These are phyloP conservation scores for Orchestia grillus DNA, from an alignment of 1,140 invertebrate genomes.

Conservation along the genomic window DNA sequence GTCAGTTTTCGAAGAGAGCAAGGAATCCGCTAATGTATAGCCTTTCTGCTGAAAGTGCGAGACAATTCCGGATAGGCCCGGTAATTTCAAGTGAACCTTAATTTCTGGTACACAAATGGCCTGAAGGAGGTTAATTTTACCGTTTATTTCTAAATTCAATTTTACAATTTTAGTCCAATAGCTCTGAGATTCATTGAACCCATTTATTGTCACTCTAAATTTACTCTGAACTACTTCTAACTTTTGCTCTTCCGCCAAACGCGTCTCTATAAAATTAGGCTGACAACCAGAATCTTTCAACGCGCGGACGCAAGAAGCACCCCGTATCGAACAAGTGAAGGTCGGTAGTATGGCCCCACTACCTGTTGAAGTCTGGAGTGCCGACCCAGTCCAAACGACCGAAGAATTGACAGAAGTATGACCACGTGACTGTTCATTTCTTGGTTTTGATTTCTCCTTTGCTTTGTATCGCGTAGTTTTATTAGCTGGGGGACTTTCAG, in stretches of 20 bases:
- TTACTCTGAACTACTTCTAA: neutral
- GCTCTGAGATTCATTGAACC: neutral
- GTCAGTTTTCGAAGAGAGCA: neutral
- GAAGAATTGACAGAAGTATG: neutral
- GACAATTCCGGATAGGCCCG: neutral
- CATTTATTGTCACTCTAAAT: neutral
- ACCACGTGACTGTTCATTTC: neutral
- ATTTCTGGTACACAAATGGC: slow-evolving; percentile 11
- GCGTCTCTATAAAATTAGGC: neutral
- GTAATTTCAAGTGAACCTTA: neutral
- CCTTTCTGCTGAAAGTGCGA: neutral
- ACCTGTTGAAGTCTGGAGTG: neutral
- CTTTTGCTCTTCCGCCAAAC: neutral
- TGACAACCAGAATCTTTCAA: slow-evolving; percentile 5
- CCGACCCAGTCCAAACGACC: neutral
- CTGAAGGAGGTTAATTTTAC: neutral
- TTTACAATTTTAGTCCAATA: neutral
- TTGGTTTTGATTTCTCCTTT: neutral
- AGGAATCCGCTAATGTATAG: neutral
- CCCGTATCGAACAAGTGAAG: neutral
- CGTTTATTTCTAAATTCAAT: neutral
- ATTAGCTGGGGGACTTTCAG: neutral
- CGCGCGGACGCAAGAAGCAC: neutral
- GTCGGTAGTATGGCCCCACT: neutral
- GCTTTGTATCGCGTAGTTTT: neutral